These are phyloP conservation scores for Hypocryptadius cinnamomeus DNA, from an alignment of 2,113 vertebrate species.

Conservation along the genomic window DNA sequence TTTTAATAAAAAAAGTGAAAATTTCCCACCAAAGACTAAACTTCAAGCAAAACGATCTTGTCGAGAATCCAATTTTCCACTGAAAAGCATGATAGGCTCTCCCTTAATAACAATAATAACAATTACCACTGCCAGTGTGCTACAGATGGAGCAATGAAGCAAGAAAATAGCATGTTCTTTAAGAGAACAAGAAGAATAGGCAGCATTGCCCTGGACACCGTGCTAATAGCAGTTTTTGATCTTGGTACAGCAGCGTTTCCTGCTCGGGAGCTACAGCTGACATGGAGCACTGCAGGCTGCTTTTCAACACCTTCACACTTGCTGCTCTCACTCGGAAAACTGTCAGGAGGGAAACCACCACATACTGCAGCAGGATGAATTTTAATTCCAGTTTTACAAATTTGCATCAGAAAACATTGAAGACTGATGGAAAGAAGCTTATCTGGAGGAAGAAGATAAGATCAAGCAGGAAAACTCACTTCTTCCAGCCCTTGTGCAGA, in stretches of 20 bases:
- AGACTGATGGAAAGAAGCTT: not conserved
- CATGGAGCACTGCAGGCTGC: constrained; percentile 34
- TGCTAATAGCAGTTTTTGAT: constrained; percentile 20
- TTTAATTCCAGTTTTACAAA: constrained; percentile 32
- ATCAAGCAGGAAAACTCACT: not conserved
- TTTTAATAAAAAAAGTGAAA: not conserved
- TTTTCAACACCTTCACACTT: constrained; percentile 62
- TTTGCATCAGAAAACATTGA: not conserved
- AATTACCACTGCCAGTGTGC: not conserved
- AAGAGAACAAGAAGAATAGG: not conserved
- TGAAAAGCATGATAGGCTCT: not conserved
- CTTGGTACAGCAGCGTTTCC: constrained; percentile 1
- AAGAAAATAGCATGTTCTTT: not conserved
- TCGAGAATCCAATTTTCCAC: constrained; percentile 35
- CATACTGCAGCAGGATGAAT: constrained; percentile 18
- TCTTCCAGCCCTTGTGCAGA: not conserved
- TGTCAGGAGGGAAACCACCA: constrained; percentile 27
- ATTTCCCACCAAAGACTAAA: constrained; percentile 11
- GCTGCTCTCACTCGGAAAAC: constrained; percentile 42
- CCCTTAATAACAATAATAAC: constrained; percentile 3
- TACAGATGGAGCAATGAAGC: constrained; percentile 6
- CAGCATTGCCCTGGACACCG: not conserved
- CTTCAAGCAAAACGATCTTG: not conserved
- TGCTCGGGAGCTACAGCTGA: constrained; percentile 12
- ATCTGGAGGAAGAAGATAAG: not conserved